Evolutionary conservation across 30 jellyfish, hydroid and myxozoan species (phyloP).

Genomic region (Pseudorhiza aurosa): DNA sequence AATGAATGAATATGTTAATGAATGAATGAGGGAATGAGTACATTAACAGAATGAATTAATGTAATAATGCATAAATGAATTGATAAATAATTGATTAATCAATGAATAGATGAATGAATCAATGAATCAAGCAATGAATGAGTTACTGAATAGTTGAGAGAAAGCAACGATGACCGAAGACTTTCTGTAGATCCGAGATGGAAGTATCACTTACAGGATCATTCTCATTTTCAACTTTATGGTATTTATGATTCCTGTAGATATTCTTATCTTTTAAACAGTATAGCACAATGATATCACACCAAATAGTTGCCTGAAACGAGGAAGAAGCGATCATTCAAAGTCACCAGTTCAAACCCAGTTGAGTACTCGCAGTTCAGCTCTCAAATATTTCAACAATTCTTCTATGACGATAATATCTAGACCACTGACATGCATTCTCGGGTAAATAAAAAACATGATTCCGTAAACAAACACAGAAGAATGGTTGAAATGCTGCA

Average conservation of each 20-base stretch:
- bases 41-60: not conserved
- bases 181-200: not conserved
- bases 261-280: slow-evolving; percentile 62
- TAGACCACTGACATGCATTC: no score
- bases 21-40: not conserved
- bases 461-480: no score
- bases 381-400: no score
- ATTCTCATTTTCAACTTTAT: slow-evolving; percentile 63
- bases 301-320: slow-evolving; percentile 86
- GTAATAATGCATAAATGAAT: not conserved
- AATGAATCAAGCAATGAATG: not conserved
- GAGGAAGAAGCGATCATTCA: not conserved
- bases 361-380: no score
- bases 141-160: no score
- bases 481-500: no score
- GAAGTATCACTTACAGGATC: slow-evolving; percentile 9
- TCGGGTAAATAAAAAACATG: no score
- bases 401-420: no score
- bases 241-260: slow-evolving; percentile 77
- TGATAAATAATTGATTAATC: no score
- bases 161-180: no score
- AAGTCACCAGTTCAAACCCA: no score
- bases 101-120: not conserved
- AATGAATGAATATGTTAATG: not conserved
- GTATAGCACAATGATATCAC: slow-evolving; percentile 84